Evolutionary conservation across 2,113 vertebrate genomes (phyloP).

Genomic region (Upupa epops): DNA sequence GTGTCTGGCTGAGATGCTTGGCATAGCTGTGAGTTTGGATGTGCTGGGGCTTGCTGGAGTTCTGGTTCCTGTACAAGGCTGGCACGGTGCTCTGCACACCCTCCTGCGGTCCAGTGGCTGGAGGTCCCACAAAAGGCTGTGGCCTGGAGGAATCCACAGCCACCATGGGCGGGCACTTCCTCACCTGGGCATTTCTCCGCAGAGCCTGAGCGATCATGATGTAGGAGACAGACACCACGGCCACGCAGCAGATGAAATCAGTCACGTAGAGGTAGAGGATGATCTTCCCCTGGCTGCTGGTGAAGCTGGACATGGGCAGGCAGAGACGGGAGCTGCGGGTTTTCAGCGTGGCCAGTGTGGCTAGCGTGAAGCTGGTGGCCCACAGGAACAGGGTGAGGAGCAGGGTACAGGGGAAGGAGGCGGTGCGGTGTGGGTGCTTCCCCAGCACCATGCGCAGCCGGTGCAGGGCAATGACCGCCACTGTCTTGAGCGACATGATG

Average conservation of each 20-base stretch:
- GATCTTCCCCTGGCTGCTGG: constrained; percentile 76
- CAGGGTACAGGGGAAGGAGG: constrained; percentile 87
- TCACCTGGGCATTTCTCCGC: constrained; percentile 85
- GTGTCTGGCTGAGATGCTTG: constrained; percentile 67
- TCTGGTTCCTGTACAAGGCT: constrained; percentile 88
- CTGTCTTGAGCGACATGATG: constrained; percentile 96
- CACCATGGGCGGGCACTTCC: constrained; percentile 83
- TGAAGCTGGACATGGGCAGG: constrained; percentile 87
- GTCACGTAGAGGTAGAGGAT: constrained; percentile 88
- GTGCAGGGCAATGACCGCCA: constrained; percentile 92
- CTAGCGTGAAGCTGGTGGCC: constrained; percentile 92
- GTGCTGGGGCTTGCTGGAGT: constrained; percentile 84
- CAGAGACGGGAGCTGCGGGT: constrained; percentile 85
- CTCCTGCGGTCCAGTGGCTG: constrained; percentile 24
- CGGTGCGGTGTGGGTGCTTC: constrained; percentile 85
- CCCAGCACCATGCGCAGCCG: constrained; percentile 92
- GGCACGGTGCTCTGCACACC: constrained; percentile 79
- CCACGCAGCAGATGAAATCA: constrained; percentile 92
- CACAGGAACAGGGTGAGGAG: constrained; percentile 86
- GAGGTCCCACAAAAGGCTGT: constrained; percentile 75
- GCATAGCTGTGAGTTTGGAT: constrained; percentile 77
- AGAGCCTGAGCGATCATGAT: constrained; percentile 91
- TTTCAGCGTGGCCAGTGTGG: constrained; percentile 85
- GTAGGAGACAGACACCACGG: constrained; percentile 89
- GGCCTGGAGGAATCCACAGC: constrained; percentile 79